These are phyloP conservation scores for Trachelus tabidus DNA, from an alignment of 2,888 invertebrate species.

Conservation along the genomic window DNA sequence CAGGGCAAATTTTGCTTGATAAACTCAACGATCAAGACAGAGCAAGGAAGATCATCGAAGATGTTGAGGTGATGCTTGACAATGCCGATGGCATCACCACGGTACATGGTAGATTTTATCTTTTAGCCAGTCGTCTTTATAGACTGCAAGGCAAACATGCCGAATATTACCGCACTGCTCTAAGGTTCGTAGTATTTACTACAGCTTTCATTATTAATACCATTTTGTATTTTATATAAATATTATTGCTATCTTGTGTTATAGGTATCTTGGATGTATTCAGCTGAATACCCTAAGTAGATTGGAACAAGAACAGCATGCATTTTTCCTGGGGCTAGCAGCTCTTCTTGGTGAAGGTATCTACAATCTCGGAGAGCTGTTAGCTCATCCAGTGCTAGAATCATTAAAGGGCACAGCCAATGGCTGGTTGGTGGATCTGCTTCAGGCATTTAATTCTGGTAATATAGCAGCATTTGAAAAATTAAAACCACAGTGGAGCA, in stretches of 20 bases:
- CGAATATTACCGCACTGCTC: constrained; percentile 94
- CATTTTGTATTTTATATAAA: neutral
- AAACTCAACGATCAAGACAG: constrained; percentile 81
- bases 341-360: constrained; percentile 94
- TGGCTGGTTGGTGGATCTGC: constrained; percentile 88
- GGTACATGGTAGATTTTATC: constrained; percentile 94
- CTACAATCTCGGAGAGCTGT: constrained; percentile 96
- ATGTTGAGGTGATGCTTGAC: constrained; percentile 86
- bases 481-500: constrained; percentile 80
- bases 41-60: constrained; percentile 88
- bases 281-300: constrained; percentile 75
- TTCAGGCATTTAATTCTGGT: constrained; percentile 88
- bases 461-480: constrained; percentile 79
- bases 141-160: constrained; percentile 88
- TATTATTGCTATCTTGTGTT: neutral
- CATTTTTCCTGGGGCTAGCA: constrained; percentile 92
- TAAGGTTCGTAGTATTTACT: constrained; percentile 69
- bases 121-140: constrained; percentile 92
- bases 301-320: constrained; percentile 79
- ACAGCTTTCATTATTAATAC: neutral
- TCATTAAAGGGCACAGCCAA: constrained; percentile 84
- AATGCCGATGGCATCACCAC: constrained; percentile 92
- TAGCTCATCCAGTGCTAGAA: constrained; percentile 94
- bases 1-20: constrained; percentile 83
- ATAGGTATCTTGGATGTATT: constrained; percentile 78